Conservation (phyloP, 2,888 invertebrate genomes). For the Tillus elongatus region DNA sequence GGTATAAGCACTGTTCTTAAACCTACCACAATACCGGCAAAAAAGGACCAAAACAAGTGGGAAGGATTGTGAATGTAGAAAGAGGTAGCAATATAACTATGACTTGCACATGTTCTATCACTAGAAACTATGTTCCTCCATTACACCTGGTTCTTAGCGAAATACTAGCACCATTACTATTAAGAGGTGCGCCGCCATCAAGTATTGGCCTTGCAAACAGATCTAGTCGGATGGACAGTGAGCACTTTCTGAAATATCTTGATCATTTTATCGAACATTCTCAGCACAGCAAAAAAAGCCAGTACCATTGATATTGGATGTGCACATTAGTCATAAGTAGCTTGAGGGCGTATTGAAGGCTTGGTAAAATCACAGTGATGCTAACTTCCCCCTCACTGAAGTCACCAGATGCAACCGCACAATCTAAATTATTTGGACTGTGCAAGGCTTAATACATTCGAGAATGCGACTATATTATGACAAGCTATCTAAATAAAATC, state of each 20-base stretch:
- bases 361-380: slow-evolving; percentile 20
- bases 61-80: slow-evolving; percentile 37
- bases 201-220: too few species aligned
- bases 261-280: too few species aligned
- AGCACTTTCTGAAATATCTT: too few species aligned
- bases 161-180: slow-evolving; percentile 34
- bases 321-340: too few species aligned
- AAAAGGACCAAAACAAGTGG: too few species aligned
- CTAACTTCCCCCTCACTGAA: slow-evolving; percentile 22
- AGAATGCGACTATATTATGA: background rate
- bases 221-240: too few species aligned
- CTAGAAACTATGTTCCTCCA: slow-evolving; percentile 38
- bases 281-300: too few species aligned
- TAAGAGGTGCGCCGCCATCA: slow-evolving; percentile 37
- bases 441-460: background rate
- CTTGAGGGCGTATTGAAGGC: too few species aligned
- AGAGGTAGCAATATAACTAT: slow-evolving; percentile 37
- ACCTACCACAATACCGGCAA: slow-evolving; percentile 34
- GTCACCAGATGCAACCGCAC: slow-evolving; percentile 15
- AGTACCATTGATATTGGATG: too few species aligned
- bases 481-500: background rate
- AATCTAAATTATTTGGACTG: background rate
- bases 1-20: slow-evolving; percentile 37
- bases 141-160: slow-evolving; percentile 42
- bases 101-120: slow-evolving; percentile 37